These are phyloP conservation scores for Trachelipus rathkii DNA, from an alignment of 1,140 invertebrate species.

Conservation along the genomic window DNA sequence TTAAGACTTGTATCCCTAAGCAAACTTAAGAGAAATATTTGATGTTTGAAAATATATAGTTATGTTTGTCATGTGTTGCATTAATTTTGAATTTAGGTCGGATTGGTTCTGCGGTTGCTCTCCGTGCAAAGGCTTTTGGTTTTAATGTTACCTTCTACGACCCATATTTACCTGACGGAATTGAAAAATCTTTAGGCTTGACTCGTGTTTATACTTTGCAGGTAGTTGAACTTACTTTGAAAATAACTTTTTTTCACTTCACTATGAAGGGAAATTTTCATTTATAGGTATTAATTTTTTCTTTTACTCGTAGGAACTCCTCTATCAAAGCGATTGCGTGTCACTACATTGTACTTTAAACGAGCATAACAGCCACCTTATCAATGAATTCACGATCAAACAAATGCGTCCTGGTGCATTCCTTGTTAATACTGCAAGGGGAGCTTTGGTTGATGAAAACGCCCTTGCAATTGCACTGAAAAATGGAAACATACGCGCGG, in stretches of 20 bases:
- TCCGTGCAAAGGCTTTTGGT: slow-evolving; percentile 93
- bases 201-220: slow-evolving; percentile 91
- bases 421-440: slow-evolving; percentile 96
- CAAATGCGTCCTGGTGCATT: slow-evolving; percentile 81
- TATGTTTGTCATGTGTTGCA: not conserved
- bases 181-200: slow-evolving; percentile 91
- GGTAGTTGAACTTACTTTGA: slow-evolving; percentile 52
- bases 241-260: not conserved
- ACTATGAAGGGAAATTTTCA: not conserved
- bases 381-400: slow-evolving; percentile 96
- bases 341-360: slow-evolving; percentile 94
- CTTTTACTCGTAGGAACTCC: slow-evolving; percentile 69
- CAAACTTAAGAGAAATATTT: not conserved
- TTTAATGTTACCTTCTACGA: slow-evolving; percentile 94
- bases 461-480: slow-evolving; percentile 91
- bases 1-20: not conserved
- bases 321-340: slow-evolving; percentile 95
- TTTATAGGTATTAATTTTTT: slow-evolving; percentile 4
- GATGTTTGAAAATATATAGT: not conserved
- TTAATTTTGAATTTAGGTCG: slow-evolving; percentile 57
- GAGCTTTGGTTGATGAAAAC: slow-evolving; percentile 94
- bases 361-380: slow-evolving; percentile 95
- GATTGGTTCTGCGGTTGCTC: slow-evolving; percentile 90
- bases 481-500: slow-evolving; percentile 93
- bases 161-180: slow-evolving; percentile 91